Conservation (phyloP, 2,797 vertebrate genomes). For the Champsocephalus gunnari region DNA sequence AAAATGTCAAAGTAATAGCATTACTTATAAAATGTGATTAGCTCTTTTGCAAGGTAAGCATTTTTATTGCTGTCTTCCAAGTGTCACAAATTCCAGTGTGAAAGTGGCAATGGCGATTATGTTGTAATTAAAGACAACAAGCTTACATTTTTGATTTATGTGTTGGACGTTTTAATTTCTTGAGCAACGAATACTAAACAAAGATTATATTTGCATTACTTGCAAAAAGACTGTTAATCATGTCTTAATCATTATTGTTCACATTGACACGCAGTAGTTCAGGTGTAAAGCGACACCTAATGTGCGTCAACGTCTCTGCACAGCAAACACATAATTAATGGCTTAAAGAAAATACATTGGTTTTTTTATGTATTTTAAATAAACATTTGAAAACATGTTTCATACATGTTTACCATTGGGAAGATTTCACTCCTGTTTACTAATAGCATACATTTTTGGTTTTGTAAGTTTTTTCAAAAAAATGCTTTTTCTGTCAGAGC, state of each 20-base stretch:
- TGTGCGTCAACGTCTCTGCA: not conserved
- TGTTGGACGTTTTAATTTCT: conserved; percentile 5
- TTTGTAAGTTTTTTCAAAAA: not conserved
- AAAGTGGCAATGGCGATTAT: not conserved
- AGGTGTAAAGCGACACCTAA: too few species aligned
- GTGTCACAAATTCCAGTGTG: conserved; percentile 32
- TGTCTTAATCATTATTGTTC: too few species aligned
- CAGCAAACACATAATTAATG: not conserved
- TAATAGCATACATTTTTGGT: not conserved
- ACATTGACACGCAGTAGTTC: too few species aligned
- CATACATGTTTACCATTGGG: not conserved
- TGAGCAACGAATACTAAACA: not conserved
- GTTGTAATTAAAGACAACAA: conserved; percentile 10
- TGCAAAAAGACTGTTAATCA: not conserved
- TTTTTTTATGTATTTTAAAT: too few species aligned
- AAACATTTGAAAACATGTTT: not conserved
- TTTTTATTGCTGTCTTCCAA: conserved; percentile 46
- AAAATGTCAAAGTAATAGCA: conserved; percentile 39
- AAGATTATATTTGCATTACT: conserved; percentile 29
- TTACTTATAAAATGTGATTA: conserved; percentile 67
- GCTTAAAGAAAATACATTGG: not conserved
- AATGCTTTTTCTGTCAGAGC: not conserved
- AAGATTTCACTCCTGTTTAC: not conserved
- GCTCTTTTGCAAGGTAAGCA: conserved; percentile 71
- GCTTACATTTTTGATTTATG: conserved; percentile 11